Base-by-base conservation (phyloP, 2,797 vertebrate species). In the Gobionotothen gibberifrons region DNA sequence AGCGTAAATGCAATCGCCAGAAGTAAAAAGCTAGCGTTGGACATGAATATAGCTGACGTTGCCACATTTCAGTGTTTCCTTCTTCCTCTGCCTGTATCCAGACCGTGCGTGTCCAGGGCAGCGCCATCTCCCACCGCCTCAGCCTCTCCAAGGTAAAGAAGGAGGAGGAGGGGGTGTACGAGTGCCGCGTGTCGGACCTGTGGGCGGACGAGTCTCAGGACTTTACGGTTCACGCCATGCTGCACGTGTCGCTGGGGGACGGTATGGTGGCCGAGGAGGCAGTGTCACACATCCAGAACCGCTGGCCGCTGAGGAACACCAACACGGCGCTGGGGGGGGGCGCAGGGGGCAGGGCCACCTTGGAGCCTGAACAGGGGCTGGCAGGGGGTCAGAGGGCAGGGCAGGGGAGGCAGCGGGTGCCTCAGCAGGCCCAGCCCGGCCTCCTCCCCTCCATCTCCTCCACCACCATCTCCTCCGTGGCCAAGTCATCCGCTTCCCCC, bases 41-140 rank as follows among this genome's bases (percentile, higher is more conserved):
- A 36, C 32, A 36, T 36, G 32, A 36, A 36, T 9, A 9, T 36
- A 36, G 32, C 32, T 36, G 7, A 36, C 32, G 32, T 36, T 56
- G 21, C 42, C 51, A 15, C 29, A 4, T 72, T 61, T 65, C 40
- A 60, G 13, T 40, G n/a, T 54, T 58, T 60, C 22, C 11, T 26
- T 43, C 44, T 21, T 43, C 46, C 40, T 72, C 78, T 90, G 71
- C 16, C 51, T 57, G 22, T 9, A 54, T 79, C 0, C 94, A 98
- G 97, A 97, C 97, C 16, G 97, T 98, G 77, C 95, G 97, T 16
- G 97, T 98, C 67, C 97, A 97, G 86, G 97, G 97, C 82, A 97
- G 96, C 1, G 97, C 96, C 92, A 98, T 98, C 89, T 98, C 97
- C 17, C 97, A 98, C 89, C 92, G 95, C 83, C 96, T 98, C 82